Evolutionary conservation across 2,888 invertebrate genomes (phyloP), one percentile per base, ranked within the genome.

Genomic region (Papilio protenor): DNA sequence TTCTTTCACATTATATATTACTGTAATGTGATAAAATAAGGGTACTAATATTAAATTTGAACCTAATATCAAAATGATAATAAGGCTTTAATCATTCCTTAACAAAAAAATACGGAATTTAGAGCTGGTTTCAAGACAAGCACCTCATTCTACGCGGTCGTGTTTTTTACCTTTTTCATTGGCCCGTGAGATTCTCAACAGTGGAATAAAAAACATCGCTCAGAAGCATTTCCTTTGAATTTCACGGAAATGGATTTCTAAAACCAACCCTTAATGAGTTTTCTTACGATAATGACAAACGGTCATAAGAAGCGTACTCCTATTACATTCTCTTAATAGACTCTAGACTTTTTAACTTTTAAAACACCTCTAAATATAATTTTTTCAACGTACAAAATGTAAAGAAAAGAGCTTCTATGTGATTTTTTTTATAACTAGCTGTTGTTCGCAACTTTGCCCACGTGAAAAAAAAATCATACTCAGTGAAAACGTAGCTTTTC

Each of bases 191-290:
- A 77, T 78, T 70, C 76, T 76, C 76, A 78, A 80, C 76, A 77
- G 76, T 45, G 59, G 55, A 74, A 74, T 76, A 70, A 79, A 57
- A 59, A 69, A 55, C 70, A 75, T 49, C 74, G 55, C 69, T 33
- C 40, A 27, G 74, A 74, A 74, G 61, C 23, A 73, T 71, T 66
- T 75, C 77, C 8, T 59, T 47, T 71, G 70, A 61, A 64, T 72
- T 73, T 75, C 59, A 45, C 59, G 57, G 59, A 40, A 73, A 73
- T 73, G 71, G 76, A 75, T 70, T 61, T 61, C 57, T 23, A 79
- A 80, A 84, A 83, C 83, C 84, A 82, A 82, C 8, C 40, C 59
- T 49, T 73, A 73, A 73, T 59, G 73, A 73, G 73, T 59, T 73
- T 73, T 73, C 45, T 73, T 59, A 40, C 40, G 72, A 72, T 72